A percentile compares a stretch with the other conserved stretches of the same genome.
phyloP scores from a whole-genome alignment of 1,140 invertebrate genomes.

The Drosophila parabipectinata region DNA sequence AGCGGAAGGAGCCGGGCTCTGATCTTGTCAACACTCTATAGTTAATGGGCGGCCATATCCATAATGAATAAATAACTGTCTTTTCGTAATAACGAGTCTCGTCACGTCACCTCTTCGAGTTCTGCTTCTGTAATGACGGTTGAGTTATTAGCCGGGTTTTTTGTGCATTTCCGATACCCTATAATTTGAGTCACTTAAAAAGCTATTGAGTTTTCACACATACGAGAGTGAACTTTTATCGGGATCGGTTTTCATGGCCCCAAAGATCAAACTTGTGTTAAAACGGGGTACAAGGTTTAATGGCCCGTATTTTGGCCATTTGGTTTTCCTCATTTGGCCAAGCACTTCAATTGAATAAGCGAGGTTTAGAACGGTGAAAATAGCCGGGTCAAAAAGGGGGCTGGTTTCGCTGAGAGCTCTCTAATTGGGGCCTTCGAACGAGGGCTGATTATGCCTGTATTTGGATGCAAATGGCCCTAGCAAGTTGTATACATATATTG shows the following conservation, averaged over 20 bases:
- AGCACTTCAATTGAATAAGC: constrained; percentile 25
- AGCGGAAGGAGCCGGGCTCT: constrained; percentile 2
- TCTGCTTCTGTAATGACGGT: background rate
- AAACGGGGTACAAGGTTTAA: constrained; percentile 26
- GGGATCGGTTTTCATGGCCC: constrained; percentile 19
- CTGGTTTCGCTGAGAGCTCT: constrained; percentile 15
- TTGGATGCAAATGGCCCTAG: constrained; percentile 34
- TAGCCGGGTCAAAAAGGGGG: constrained; percentile 18
- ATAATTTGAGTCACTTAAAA: constrained; percentile 46
- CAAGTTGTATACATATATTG: constrained; percentile 24
- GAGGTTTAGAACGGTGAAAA: constrained; percentile 19
- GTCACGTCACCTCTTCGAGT: background rate
- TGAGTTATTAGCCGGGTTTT: constrained; percentile 2
- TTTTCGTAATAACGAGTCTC: background rate
- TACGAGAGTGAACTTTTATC: constrained; percentile 19
- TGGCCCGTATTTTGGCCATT: constrained; percentile 33
- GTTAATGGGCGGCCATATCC: constrained; percentile 14
- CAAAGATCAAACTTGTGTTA: constrained; percentile 5
- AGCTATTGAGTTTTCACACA: constrained; percentile 35
- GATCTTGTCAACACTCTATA: constrained; percentile 35
- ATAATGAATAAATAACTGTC: constrained; percentile 16
- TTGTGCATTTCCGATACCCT: constrained; percentile 7
- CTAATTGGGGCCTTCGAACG: constrained; percentile 49
- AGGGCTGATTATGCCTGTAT: constrained; percentile 65
- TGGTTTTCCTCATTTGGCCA: background rate